Percentiles rank a stretch among this genome's conserved stretches.
Conservation (phyloP, 2,113 vertebrate genomes). For the Brachyhypopomus gauderio region DNA sequence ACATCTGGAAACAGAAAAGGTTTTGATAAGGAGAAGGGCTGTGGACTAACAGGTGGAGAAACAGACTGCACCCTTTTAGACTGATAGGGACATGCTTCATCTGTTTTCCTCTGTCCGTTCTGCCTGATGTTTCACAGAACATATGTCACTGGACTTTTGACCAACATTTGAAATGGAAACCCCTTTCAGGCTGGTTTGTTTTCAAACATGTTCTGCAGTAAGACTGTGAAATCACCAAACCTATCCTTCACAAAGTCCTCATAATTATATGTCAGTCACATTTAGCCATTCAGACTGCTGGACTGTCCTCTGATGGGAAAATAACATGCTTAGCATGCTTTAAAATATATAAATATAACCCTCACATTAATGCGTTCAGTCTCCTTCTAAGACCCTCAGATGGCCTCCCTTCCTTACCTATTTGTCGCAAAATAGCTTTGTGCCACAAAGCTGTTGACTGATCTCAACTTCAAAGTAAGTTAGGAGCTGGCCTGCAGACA, state of each 20-base stretch:
- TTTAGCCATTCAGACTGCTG: no score
- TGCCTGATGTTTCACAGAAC: constrained; percentile 12
- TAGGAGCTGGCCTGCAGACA: constrained; percentile 39
- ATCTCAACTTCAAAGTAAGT: constrained; percentile 59
- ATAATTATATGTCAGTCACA: not conserved
- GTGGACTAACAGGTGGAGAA: constrained; percentile 27
- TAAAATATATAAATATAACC: constrained; percentile 24
- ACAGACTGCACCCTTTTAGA: not conserved
- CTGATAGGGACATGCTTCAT: constrained; percentile 15
- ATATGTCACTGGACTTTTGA: constrained; percentile 25
- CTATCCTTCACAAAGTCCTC: no score
- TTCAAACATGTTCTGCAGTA: not conserved
- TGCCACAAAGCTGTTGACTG: constrained; percentile 49
- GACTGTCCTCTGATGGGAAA: not conserved
- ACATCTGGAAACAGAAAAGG: constrained; percentile 37
- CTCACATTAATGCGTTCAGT: constrained; percentile 30
- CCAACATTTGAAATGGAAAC: constrained; percentile 13
- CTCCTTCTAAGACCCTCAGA: constrained; percentile 44
- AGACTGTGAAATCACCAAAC: no score
- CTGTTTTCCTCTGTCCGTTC: constrained; percentile 34
- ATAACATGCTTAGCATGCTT: not conserved
- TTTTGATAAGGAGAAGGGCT: constrained; percentile 40
- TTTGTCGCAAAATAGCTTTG: constrained; percentile 53
- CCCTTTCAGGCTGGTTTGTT: no score
- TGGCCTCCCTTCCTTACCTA: constrained; percentile 47